A percentile compares a stretch with the other conserved stretches of the same genome.
phyloP scores from a whole-genome alignment of 2,888 invertebrate genomes.

The Acleris literana region DNA sequence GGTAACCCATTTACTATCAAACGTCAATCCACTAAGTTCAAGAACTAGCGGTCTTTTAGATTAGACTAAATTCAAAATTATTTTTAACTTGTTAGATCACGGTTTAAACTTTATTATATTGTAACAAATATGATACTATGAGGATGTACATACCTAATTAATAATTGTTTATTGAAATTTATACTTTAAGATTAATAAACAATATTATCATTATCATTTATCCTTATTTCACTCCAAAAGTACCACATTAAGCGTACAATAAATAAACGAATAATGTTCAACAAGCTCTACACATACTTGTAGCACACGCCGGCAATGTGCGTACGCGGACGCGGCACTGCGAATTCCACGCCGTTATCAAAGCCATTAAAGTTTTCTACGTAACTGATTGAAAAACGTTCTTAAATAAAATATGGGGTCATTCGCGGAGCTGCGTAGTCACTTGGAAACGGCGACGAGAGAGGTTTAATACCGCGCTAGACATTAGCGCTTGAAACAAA shows the following conservation, averaged over 20 bases:
- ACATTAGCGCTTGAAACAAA: conserved; percentile 26
- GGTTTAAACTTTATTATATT: too few relatives aligned
- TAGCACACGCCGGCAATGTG: not conserved
- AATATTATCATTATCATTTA: too few relatives aligned
- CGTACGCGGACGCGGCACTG: conserved; percentile 13
- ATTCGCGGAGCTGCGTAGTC: conserved; percentile 49
- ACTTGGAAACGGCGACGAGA: conserved; percentile 7
- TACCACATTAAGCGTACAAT: not conserved
- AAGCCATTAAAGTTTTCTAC: conserved; percentile 51
- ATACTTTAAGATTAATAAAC: too few relatives aligned
- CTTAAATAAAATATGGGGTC: conserved; percentile 60
- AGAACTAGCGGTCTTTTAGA: conserved; percentile 14
- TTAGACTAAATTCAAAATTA: too few relatives aligned
- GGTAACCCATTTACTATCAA: conserved; percentile 19
- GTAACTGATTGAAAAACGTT: conserved; percentile 53
- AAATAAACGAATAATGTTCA: not conserved
- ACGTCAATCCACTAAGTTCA: not conserved
- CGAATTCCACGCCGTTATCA: conserved; percentile 43
- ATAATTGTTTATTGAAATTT: too few relatives aligned
- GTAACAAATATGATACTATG: too few relatives aligned
- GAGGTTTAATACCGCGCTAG: not conserved
- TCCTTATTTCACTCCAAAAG: too few relatives aligned
- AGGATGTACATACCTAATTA: too few relatives aligned
- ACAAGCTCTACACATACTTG: not conserved
- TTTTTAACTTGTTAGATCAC: not conserved